phyloP scores from a whole-genome alignment of 2,888 invertebrate genomes.

The Folsomia candida region DNA sequence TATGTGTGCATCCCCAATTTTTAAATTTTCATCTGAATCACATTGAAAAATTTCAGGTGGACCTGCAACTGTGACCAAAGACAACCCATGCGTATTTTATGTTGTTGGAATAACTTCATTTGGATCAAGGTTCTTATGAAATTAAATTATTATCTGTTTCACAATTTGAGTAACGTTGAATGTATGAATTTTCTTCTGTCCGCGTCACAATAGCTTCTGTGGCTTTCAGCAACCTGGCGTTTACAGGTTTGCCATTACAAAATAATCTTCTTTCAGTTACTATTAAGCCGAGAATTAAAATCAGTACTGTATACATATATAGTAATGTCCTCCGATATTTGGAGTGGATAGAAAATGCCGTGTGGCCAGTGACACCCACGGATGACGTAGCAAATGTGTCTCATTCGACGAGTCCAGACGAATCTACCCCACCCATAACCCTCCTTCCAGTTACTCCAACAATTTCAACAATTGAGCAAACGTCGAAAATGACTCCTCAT shows the following conservation, averaged over 20 bases:
- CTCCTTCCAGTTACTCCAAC: not conserved
- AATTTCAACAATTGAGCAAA: not conserved
- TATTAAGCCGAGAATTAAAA: too few relatives aligned
- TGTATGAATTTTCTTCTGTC: too few relatives aligned
- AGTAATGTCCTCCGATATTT: slow-evolving; percentile 39
- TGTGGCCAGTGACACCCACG: slow-evolving; percentile 28
- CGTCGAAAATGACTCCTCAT: not conserved
- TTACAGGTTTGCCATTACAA: too few relatives aligned
- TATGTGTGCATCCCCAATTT: too few relatives aligned
- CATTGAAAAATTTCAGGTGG: too few relatives aligned
- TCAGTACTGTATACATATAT: too few relatives aligned
- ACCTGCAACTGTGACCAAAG: not conserved
- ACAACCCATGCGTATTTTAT: not conserved
- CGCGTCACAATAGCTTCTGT: slow-evolving; percentile 34
- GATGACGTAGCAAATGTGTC: not conserved
- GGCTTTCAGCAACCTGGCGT: slow-evolving; percentile 43
- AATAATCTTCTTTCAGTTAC: too few relatives aligned
- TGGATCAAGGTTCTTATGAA: slow-evolving; percentile 26
- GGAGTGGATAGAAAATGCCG: slow-evolving; percentile 46
- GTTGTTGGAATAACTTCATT: slow-evolving; percentile 33
- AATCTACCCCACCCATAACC: not conserved
- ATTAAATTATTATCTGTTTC: not conserved
- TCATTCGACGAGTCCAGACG: not conserved
- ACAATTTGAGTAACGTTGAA: too few relatives aligned
- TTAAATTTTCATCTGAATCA: too few relatives aligned